These are phyloP conservation scores for Hydrozoanthus tunicans DNA, from an alignment of 64 coral and sea anemone species.

Conservation along the genomic window DNA sequence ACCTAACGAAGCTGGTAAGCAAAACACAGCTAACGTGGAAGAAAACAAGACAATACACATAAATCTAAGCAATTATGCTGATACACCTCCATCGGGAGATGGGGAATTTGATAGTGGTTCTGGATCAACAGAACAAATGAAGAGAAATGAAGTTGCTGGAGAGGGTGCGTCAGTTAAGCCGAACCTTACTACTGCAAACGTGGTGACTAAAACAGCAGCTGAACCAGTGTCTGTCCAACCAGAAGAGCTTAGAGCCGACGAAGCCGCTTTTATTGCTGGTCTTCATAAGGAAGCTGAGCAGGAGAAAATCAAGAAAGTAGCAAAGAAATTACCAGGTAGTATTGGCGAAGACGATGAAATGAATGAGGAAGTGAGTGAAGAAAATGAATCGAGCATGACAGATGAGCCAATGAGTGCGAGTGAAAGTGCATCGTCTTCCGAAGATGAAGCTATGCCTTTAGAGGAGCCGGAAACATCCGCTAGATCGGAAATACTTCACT, in stretches of 20 bases:
- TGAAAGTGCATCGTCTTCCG: not conserved
- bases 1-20: not conserved
- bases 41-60: slow-evolving; percentile 10
- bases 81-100: slow-evolving; percentile 59
- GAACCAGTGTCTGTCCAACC: not conserved
- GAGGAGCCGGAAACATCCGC: slow-evolving; percentile 17
- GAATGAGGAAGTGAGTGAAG: slow-evolving; percentile 35
- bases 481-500: slow-evolving; percentile 1
- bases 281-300: slow-evolving; percentile 70
- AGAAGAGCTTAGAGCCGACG: slow-evolving; percentile 66
- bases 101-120: slow-evolving; percentile 75
- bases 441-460: slow-evolving; percentile 34
- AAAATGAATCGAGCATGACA: slow-evolving; percentile 33
- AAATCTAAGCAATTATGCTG: slow-evolving; percentile 54
- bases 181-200: not conserved
- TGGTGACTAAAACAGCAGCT: not conserved
- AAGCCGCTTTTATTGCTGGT: slow-evolving; percentile 82
- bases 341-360: slow-evolving; percentile 49
- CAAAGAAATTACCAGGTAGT: slow-evolving; percentile 26
- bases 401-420: slow-evolving; percentile 33
- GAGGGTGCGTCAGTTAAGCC: slow-evolving; percentile 1
- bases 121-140: slow-evolving; percentile 43
- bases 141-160: slow-evolving; percentile 51
- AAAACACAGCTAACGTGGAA: not conserved
- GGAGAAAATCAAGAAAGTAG: slow-evolving; percentile 15